Evolutionary conservation across 1,140 invertebrate genomes (phyloP).

Genomic region (Portunus trituberculatus): DNA sequence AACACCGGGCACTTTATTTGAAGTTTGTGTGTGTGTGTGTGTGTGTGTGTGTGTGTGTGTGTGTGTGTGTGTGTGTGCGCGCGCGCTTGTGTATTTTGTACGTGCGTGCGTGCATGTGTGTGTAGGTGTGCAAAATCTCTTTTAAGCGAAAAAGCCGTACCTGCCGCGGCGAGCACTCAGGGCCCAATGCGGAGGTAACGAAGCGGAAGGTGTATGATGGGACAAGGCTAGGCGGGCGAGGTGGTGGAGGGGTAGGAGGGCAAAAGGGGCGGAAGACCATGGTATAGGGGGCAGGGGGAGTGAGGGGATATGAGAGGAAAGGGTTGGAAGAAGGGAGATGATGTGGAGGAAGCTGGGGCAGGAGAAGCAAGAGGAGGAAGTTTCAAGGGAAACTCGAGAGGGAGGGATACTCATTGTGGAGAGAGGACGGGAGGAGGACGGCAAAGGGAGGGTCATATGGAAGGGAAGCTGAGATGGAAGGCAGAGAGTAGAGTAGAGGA

Average conservation of each 20-base stretch:
- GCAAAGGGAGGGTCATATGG: background rate
- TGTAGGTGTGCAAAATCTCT: background rate
- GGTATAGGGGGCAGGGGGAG: background rate
- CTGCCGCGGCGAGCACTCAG: constrained; percentile 6
- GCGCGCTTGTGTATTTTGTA: too few relatives aligned
- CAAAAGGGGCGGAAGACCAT: background rate
- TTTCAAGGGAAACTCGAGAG: background rate
- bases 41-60: too few relatives aligned
- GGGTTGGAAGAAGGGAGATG: background rate
- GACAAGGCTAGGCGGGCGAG: background rate
- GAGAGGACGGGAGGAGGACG: background rate
- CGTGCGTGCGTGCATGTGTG: background rate
- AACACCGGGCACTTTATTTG: constrained; percentile 8
- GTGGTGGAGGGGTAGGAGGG: background rate
- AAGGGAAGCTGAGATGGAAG: too few relatives aligned
- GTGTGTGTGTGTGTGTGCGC: too few relatives aligned
- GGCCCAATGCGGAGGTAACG: background rate
- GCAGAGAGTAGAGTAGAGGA: background rate
- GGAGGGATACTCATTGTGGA: background rate
- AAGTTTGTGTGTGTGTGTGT: background rate
- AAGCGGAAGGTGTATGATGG: constrained; percentile 10
- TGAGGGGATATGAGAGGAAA: background rate
- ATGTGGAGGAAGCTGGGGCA: background rate
- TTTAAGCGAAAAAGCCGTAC: constrained; percentile 12
- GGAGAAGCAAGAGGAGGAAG: background rate